phyloP scores from a whole-genome alignment of 2,797 vertebrate genomes.

The Acanthurus lineatus region DNA sequence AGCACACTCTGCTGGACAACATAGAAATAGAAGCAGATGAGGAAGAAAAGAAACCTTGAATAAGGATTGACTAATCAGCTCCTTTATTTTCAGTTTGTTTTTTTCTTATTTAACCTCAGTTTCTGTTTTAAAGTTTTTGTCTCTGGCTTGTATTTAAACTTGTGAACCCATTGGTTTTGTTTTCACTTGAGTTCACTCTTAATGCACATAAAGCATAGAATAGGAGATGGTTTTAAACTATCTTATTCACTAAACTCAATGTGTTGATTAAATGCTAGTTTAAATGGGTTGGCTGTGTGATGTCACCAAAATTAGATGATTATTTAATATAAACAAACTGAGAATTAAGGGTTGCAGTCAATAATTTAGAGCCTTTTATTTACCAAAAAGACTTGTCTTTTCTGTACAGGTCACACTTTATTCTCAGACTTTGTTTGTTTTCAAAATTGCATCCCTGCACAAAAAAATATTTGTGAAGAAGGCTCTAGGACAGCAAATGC shows the following conservation, averaged over 20 bases:
- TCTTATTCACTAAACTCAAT: background rate
- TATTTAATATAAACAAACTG: slow-evolving; percentile 22
- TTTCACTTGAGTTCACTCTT: slow-evolving; percentile 22
- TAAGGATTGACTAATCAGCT: background rate
- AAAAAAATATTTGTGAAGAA: background rate
- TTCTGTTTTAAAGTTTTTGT: slow-evolving; percentile 1
- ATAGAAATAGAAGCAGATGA: slow-evolving; percentile 69
- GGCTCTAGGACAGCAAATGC: background rate
- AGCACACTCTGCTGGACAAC: slow-evolving; percentile 81
- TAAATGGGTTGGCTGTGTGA: background rate
- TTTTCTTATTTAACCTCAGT: no score
- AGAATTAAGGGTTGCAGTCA: background rate
- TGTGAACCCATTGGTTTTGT: slow-evolving; percentile 11
- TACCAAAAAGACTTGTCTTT: slow-evolving; percentile 61
- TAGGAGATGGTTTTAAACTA: background rate
- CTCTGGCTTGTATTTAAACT: background rate
- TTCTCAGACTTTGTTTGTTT: background rate
- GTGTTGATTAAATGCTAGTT: background rate
- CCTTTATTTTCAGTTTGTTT: no score
- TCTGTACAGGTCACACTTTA: slow-evolving; percentile 27
- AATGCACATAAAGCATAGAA: background rate
- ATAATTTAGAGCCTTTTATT: slow-evolving; percentile 1
- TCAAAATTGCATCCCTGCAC: background rate
- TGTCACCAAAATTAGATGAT: background rate
- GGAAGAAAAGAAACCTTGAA: slow-evolving; percentile 74